These are phyloP conservation scores for Carassius carassius DNA, from an alignment of 2,113 vertebrate species.

Conservation along the genomic window DNA sequence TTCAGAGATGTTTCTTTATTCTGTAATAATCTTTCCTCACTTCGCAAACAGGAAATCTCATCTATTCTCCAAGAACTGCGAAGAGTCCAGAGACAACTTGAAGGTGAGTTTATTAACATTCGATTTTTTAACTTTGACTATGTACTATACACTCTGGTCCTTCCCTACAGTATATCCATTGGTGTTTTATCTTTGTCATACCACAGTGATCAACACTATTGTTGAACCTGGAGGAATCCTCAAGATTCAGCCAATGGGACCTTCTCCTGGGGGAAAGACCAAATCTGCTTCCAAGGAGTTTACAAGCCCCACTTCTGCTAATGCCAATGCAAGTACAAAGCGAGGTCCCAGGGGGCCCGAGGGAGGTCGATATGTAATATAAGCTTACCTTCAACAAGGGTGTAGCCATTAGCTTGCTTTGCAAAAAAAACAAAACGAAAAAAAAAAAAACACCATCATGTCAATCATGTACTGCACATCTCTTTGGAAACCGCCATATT, in stretches of 20 bases:
- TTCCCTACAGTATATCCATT: not conserved
- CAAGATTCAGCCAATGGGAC: constrained; percentile 69
- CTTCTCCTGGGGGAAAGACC: constrained; percentile 66
- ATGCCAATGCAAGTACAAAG: constrained; percentile 61
- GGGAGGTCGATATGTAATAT: constrained; percentile 79
- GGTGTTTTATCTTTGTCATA: constrained; percentile 28
- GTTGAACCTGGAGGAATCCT: constrained; percentile 85
- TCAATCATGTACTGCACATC: constrained; percentile 44
- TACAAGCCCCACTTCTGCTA: constrained; percentile 60
- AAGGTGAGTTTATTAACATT: constrained; percentile 76
- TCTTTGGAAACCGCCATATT: constrained; percentile 30
- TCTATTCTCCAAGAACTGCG: constrained; percentile 91
- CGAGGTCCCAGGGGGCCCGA: constrained; percentile 65
- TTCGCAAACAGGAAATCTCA: constrained; percentile 83
- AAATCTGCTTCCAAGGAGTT: constrained; percentile 71
- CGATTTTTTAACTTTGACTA: not conserved
- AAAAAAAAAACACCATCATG: not conserved
- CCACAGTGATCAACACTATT: constrained; percentile 90
- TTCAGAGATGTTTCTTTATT: not conserved
- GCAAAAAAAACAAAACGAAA: not conserved
- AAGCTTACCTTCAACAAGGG: constrained; percentile 51
- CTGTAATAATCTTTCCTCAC: not conserved
- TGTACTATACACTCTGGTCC: not conserved
- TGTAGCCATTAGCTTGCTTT: not conserved
- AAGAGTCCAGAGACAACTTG: constrained; percentile 91